Conservation (phyloP, 2,797 vertebrate genomes). For the Lophotriccus pileatus region DNA sequence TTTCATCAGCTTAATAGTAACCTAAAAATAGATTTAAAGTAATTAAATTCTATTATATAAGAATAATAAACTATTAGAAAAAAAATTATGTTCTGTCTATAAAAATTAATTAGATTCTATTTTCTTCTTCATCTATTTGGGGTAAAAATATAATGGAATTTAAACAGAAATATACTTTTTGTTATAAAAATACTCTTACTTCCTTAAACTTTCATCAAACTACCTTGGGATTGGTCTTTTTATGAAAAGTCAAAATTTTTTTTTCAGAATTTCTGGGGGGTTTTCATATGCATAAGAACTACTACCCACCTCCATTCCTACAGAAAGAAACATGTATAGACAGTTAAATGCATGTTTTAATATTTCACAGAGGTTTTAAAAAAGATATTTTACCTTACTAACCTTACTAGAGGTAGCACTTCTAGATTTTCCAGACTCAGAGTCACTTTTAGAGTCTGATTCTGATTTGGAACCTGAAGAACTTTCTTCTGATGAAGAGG, state of each 20-base stretch:
- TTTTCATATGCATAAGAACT: background rate
- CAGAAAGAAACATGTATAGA: background rate
- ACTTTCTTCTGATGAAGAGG: constrained; percentile 74
- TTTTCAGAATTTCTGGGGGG: background rate
- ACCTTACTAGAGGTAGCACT: constrained; percentile 62
- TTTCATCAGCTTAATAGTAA: background rate
- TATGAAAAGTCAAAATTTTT: rapidly evolving
- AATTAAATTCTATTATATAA: background rate
- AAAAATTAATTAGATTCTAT: background rate
- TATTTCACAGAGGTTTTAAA: background rate
- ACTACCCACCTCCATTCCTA: background rate
- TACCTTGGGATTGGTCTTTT: background rate
- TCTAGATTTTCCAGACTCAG: constrained; percentile 65
- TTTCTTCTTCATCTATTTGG: background rate
- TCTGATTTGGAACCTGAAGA: constrained; percentile 78
- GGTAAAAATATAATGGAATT: background rate
- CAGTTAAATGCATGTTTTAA: background rate
- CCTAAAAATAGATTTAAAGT: background rate
- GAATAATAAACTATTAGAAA: background rate
- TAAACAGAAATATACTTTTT: background rate
- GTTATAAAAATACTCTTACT: background rate
- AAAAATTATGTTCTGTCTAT: background rate
- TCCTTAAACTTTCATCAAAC: background rate
- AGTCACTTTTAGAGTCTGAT: constrained; percentile 78
- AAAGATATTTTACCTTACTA: background rate